Base-by-base conservation (phyloP, 2,888 invertebrate genomes). In the Ectemnius continuus region DNA sequence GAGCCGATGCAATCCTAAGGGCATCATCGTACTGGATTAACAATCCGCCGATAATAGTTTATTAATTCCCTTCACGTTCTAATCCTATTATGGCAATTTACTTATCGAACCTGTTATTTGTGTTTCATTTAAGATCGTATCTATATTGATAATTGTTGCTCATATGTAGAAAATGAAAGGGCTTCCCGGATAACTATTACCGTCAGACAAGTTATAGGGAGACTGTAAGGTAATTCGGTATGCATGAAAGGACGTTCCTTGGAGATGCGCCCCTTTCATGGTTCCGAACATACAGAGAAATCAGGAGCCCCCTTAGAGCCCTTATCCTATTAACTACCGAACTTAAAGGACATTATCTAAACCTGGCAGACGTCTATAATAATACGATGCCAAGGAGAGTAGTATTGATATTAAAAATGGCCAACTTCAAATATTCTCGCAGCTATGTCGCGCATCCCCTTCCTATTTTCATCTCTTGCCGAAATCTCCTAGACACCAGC, bases 191-290 rank as follows among this genome's bases (percentile, higher is more conserved):
- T 66, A 11, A 11, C 36, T 23, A 23, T 47, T 52, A 14, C 26
- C 2, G 4, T 65, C 14, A n/a, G n/a, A 8, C 8, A 36, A 36
- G 47, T 16, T 47, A 47, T 59, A 16, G 36, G 48, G 46, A 20
- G 14, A 64, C 52, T 59, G 62, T 56, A 58, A 63, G 70, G 75
- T 88, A 88, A 90, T 90, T 86, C 81, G 87, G 89, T 90, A 90
- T 90, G 90, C 90, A 90, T 90, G 90, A 90, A 88, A 88, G 88
- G 89, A 85, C 85, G 82, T 81, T 86, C 86, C 84, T 84, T 76
- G 76, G 81, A 52, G 67, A 52, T 20, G 76, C 79, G 36, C 8
- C 36, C 36, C 36, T 36, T 36, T 36, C 36, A 36, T 11, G 2
- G 0, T 36, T 80, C 84, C 82, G 80, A 79, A 77, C 75, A 63